Evolutionary conservation across 2,113 vertebrate species (phyloP), one percentile per base, ranked within the genome.

Genomic region (Halichoeres trimaculatus): DNA sequence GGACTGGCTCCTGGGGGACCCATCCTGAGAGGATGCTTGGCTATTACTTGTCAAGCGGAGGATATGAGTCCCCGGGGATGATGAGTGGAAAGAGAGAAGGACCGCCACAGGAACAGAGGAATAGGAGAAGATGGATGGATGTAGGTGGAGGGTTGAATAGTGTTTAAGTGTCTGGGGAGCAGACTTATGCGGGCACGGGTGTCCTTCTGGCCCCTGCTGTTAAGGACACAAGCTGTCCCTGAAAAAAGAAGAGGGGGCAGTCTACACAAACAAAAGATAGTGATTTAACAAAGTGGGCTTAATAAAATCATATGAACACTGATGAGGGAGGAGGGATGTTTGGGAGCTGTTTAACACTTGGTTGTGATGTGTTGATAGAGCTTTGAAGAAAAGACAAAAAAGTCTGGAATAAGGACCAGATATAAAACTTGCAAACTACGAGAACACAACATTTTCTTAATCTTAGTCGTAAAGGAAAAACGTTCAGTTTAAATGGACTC

Each of bases 31-130:
- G 72, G 88, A 88, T 92, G 92, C 88, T 85, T 80, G 76, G 70
- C 86, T 91, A 91, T 91, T 90, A 91, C 90, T 93, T 92, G 92
- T 94, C 91, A 90, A 90, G 85, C 80, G 45, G 81, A 52, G 68
- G 85, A 72, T 90, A 93, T 38, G 88, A 88, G 85, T 86, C 91
- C 85, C 92, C 47, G 19, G 86, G 77, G 91, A 89, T 0, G 50
- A 13, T 9, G 69, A 67, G 82, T 59, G 76, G 75, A 80, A 78
- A 81, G 76, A 88, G 72, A 63, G 63, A 68, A 77, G 59, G 75
- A 74, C 20, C 17, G 38, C 72, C 36, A 74, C 45, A 35, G 81
- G 24, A 50, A 66, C 41, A 76, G 74, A 83, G 85, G 80, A 76
- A 74, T n/a, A 73, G 69, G 69, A 47, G 59, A 86, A 83, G 77